Base-by-base conservation (phyloP, 2,888 invertebrate genomes). In the Limnephilus auricula region DNA sequence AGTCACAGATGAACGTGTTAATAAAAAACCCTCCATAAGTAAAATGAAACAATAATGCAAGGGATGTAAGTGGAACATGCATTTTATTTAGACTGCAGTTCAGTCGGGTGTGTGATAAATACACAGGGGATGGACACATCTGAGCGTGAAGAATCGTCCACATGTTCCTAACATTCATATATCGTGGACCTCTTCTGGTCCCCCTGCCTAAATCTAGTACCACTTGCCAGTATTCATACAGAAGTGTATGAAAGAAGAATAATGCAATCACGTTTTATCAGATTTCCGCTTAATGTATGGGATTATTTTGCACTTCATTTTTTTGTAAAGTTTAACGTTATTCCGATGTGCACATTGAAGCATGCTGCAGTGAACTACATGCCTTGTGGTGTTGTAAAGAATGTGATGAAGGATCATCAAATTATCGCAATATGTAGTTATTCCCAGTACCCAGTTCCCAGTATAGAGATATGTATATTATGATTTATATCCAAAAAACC, bases 101-200 rank as follows among this genome's bases (percentile, higher is more conserved):
- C 91, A 91, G 85, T 91, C 89, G 91, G 87, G 91, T 92, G 93
- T 92, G 92, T 91, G 92, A 93, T 92, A 90, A 93, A 93, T 90
- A 92, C 91, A 92, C 85, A 45, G 79, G 92, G 92, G 92, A 90
- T 50, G 88, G 88, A 84, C 91, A 93, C 93, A 92, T 93, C 93
- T 93, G 92, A 93, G 93, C 93, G 93, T 93, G 93, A 93, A 93
- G 92, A 93, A 93, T 93, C 92, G 92, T 93, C 92, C 93, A 93
- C 93, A 92, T 93, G 92, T 93, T 92, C 93, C 34, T 34, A 85
- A 85, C 40, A 84, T 34, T 50, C 40, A 84, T 34, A 15, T 15
- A 34, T 32, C 65, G 50, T 18, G 31, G 31, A 79, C 31, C 78
- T 34, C 87, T 88, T 78, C 78, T 79, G 87, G 79, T 79, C 79